Percentiles rank a stretch among this genome's conserved stretches.
Evolutionary conservation across 2,113 vertebrate genomes (phyloP).

Genomic region (Mystacornis crossleyi): DNA sequence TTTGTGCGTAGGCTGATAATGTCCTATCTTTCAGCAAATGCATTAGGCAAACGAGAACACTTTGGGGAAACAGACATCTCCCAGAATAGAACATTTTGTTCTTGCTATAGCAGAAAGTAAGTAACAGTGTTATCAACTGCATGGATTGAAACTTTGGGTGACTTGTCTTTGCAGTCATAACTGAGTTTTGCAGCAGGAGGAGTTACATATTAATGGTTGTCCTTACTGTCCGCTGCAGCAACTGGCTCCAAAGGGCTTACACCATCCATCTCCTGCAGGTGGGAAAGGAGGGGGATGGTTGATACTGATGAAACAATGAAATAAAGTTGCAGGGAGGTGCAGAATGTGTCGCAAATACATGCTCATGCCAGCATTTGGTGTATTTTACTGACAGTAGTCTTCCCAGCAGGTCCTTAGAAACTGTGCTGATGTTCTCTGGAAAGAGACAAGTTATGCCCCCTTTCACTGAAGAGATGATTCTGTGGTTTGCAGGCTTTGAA

Average conservation of each 20-base stretch:
- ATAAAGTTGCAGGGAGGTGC: neutral
- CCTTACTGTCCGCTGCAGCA: neutral
- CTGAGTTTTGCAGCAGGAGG: neutral
- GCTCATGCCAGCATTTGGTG: fast-evolving
- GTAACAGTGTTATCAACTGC: neutral
- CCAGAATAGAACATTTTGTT: conserved; percentile 24
- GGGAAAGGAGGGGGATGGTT: neutral
- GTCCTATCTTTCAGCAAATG: conserved; percentile 19
- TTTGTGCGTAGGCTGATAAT: conserved; percentile 20
- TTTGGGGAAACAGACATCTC: neutral
- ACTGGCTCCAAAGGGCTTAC: neutral
- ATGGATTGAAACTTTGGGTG: neutral
- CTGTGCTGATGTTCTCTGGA: neutral
- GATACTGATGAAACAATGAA: neutral
- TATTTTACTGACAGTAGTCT: neutral
- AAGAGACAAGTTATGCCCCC: neutral
- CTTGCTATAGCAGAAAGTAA: neutral
- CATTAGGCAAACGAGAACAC: conserved; percentile 23
- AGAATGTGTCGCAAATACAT: fast-evolving
- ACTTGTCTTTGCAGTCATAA: neutral
- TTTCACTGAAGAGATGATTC: neutral
- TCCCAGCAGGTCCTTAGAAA: neutral
- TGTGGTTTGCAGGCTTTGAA: neutral
- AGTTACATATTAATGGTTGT: neutral
- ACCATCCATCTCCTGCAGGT: neutral